Base-by-base conservation (phyloP, 2,888 invertebrate genomes). In the Thelaira solivaga region DNA sequence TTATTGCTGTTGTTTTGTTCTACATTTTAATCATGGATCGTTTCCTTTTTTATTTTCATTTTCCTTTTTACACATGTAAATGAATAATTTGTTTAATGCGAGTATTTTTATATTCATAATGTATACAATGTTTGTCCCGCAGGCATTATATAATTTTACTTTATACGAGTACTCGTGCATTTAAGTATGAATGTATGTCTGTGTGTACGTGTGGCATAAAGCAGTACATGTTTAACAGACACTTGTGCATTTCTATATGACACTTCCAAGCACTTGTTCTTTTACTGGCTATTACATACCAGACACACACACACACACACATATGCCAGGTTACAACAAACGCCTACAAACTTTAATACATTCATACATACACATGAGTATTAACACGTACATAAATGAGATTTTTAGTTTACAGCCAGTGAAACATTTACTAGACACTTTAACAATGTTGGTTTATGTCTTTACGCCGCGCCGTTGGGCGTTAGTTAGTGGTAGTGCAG, bases 371-470 rank as follows among this genome's bases (percentile, higher is more conserved):
- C 13, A 34, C 41, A 36, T 36, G 43, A n/a, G n/a, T n/a, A n/a
- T 43, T 20, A 20, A 43, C 20, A 43, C 10, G 18, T 18, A n/a
- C n/a, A n/a, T n/a, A n/a, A n/a, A n/a, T n/a, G n/a, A n/a, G n/a
- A n/a, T 8, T 2, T 13, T 3, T 18, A 11, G 53, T 4, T 7
- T 2, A 22, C 31, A 53, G 36, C n/a, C 13, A 39, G 13, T 5
- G 10, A 18, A 61, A 59, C 36, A 51, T 51, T 67, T 29, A 16
- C 31, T 61, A 61, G 59, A 53, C 29, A 43, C 53, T 68, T 64
- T 57, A 69, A 69, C 73, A 73, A 51, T 73, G 68, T 73, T 77
- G 62, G 76, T 62, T 57, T 51, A n/a, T 77, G 68, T 73, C 65
- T 57, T 73, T 49, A 57, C 77, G 73, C 68, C 68, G 68, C 77